phyloP scores from a whole-genome alignment of 2,797 vertebrate genomes.

The Mareca penelope region DNA sequence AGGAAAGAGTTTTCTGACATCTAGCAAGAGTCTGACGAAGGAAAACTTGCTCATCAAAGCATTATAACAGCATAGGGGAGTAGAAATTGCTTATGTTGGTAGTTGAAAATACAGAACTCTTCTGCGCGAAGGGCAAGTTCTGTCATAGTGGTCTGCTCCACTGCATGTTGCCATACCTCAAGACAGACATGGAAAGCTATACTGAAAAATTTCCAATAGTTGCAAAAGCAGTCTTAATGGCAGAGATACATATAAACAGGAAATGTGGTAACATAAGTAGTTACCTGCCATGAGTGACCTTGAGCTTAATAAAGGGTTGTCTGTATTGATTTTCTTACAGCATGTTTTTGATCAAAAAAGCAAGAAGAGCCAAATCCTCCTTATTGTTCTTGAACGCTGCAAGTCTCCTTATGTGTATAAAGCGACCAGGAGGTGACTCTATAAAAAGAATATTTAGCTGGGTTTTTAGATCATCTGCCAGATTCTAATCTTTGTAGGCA shows the following conservation, averaged over 20 bases:
- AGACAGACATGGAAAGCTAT: rapidly evolving
- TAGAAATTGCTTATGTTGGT: rapidly evolving
- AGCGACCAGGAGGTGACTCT: conserved; percentile 51
- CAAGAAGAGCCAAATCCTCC: conserved; percentile 27
- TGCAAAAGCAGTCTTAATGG: neutral
- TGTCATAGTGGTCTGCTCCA: rapidly evolving
- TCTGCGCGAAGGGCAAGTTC: neutral
- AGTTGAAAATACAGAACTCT: neutral
- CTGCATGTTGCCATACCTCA: neutral
- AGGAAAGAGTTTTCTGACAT: neutral
- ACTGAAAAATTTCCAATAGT: neutral
- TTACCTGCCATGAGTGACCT: conserved; percentile 37
- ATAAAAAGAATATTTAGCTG: conserved; percentile 65
- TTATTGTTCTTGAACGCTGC: conserved; percentile 41
- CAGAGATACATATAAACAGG: neutral
- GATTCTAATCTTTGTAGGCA: conserved; percentile 67
- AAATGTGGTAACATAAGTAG: neutral
- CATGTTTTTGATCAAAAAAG: conserved; percentile 33
- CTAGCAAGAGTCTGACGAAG: neutral
- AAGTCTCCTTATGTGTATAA: conserved; percentile 19
- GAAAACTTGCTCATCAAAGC: neutral
- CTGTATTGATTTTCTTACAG: conserved; percentile 47
- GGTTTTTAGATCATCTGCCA: conserved; percentile 65
- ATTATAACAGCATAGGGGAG: rapidly evolving
- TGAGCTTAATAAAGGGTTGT: conserved; percentile 37